Evolutionary conservation across 2,888 invertebrate genomes (phyloP).

Genomic region (Pelosia muscerda): DNA sequence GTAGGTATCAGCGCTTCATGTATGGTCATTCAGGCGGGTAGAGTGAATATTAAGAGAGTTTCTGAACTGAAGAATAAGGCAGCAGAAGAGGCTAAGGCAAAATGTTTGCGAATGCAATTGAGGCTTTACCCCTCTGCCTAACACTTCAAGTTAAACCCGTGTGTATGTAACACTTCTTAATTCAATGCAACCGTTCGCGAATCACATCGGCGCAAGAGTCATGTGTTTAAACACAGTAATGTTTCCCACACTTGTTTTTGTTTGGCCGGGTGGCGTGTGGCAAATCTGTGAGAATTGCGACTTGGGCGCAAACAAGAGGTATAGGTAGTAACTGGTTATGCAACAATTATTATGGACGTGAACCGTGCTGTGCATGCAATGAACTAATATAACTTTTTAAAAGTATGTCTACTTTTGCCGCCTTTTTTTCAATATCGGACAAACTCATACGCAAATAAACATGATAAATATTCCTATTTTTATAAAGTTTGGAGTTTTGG

Average conservation of each 20-base stretch:
- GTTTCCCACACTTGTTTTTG: conserved; percentile 76
- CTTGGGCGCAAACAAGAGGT: conserved; percentile 70
- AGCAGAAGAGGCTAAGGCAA: too few relatives aligned
- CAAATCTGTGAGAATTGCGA: conserved; percentile 72
- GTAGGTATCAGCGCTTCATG: too few relatives aligned
- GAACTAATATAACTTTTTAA: not conserved
- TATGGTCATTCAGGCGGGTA: too few relatives aligned
- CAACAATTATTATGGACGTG: conserved; percentile 63
- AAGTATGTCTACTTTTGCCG: not conserved
- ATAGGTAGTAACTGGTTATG: conserved; percentile 76
- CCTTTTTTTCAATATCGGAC: too few relatives aligned
- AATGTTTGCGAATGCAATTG: too few relatives aligned
- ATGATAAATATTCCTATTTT: too few relatives aligned
- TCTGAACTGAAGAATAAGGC: too few relatives aligned
- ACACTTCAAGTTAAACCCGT: not conserved
- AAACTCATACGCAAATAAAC: too few relatives aligned
- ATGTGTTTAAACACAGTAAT: conserved; percentile 59
- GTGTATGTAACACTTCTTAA: conserved; percentile 40
- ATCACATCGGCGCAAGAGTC: conserved; percentile 51
- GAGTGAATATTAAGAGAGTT: too few relatives aligned
- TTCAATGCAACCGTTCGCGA: conserved; percentile 52
- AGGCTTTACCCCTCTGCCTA: not conserved
- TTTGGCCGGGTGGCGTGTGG: conserved; percentile 64
- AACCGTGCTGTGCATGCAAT: conserved; percentile 53
- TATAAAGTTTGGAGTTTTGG: too few relatives aligned